These are phyloP conservation scores for Argyrosomus regius DNA, from an alignment of 2,797 vertebrate species.

Conservation along the genomic window DNA sequence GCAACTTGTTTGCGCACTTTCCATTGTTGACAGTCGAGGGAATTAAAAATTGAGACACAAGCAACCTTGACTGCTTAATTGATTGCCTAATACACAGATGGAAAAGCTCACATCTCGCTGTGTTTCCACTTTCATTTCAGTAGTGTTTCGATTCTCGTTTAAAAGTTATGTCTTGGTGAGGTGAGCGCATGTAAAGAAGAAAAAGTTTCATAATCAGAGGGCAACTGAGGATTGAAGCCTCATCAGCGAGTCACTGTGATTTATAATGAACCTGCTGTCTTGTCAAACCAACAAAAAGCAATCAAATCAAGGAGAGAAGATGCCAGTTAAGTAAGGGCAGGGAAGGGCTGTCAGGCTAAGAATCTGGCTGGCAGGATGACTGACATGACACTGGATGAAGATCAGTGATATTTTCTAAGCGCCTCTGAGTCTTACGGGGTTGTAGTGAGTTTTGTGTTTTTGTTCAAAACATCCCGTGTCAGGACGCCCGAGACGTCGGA, in stretches of 20 bases:
- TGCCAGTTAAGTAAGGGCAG: conserved; percentile 11
- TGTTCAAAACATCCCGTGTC: conserved; percentile 82
- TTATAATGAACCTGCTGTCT: conserved; percentile 21
- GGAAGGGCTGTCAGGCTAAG: conserved; percentile 21
- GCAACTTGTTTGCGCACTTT: conserved; percentile 72
- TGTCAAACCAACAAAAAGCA: conserved; percentile 27
- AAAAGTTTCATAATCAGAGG: conserved; percentile 17
- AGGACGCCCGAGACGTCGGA: conserved; percentile 72
- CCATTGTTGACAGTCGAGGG: conserved; percentile 31
- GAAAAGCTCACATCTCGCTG: not conserved
- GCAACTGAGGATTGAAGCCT: conserved; percentile 6
- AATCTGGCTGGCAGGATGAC: conserved; percentile 30
- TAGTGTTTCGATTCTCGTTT: not conserved
- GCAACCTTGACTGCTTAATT: conserved; percentile 11
- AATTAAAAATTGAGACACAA: conserved; percentile 16
- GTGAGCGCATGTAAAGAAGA: not conserved
- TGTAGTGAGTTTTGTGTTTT: conserved; percentile 83
- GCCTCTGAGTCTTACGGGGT: conserved; percentile 68
- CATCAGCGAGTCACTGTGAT: not conserved
- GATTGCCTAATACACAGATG: conserved; percentile 9
- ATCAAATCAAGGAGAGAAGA: conserved; percentile 20
- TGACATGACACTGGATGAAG: conserved; percentile 63
- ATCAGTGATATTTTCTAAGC: conserved; percentile 73
- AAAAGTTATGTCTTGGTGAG: not conserved
- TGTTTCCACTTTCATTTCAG: conserved; percentile 21